Conservation (phyloP, 2,797 vertebrate species). For the Hylomyscus alleni region DNA sequence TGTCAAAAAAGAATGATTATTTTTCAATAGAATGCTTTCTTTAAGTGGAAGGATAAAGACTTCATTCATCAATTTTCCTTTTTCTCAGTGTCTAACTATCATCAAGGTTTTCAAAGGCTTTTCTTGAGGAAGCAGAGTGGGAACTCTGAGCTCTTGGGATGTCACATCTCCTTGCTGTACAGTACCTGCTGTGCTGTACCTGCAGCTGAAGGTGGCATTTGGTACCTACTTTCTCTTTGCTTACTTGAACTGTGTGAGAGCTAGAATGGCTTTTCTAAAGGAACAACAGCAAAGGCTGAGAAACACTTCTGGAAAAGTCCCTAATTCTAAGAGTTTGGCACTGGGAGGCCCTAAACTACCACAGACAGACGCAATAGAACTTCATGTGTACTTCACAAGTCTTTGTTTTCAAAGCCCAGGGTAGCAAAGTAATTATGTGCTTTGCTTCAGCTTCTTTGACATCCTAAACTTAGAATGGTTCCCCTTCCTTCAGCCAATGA, state of each 20-base stretch:
- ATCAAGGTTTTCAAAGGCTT: neutral
- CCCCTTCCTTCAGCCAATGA: neutral
- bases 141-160: neutral
- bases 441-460: conserved; percentile 24
- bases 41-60: neutral
- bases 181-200: neutral
- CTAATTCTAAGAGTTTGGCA: neutral
- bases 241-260: neutral
- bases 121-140: no score
- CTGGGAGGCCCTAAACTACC: neutral
- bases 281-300: neutral
- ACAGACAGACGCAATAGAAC: conserved; percentile 41
- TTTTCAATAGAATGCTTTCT: neutral
- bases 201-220: no score
- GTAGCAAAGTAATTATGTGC: neutral
- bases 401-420: conserved; percentile 59
- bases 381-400: neutral
- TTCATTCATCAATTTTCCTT: neutral
- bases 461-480: conserved; percentile 14
- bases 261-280: neutral
- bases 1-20: neutral
- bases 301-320: conserved; percentile 71
- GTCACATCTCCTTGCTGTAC: accelerated
- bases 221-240: neutral
- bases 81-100: neutral